Base-by-base conservation (phyloP, 2,888 invertebrate species). In the Dascillus cervinus region DNA sequence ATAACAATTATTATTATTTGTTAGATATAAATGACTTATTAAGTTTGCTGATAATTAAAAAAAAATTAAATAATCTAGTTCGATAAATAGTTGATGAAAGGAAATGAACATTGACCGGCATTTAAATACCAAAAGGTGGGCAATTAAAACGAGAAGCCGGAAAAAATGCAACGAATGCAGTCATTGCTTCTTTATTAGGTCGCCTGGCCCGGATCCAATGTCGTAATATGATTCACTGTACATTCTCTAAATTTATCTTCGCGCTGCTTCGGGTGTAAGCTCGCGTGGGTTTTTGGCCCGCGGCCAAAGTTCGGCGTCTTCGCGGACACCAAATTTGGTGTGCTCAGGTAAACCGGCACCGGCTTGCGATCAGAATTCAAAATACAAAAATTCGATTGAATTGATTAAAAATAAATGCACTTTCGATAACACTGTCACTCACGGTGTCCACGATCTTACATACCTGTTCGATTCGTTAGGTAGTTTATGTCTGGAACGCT, bases 161-260 rank as follows among this genome's bases (percentile, higher is more conserved):
- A 8, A 17, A 17, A 17, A 24, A 23, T 19, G 24, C 26, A 34
- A 32, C 27, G 34, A 38, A 29, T 38, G 32, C 25, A 32, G 12
- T 22, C 23, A 21, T 22, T 25, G 13, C 22, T 40, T 26, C 47
- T 47, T 42, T 55, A 54, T 47, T 56, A 47, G 52, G 56, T 50
- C 64, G 54, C 56, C 55, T 62, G 56, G 64, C 62, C 46, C 54
- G 13, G 3, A 48, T 60, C 63, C 63, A 56, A 50, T 43, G 43
- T 40, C 48, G 47, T 51, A 53, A 52, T 68, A 39, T 60, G 69
- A 69, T 66, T 65, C 58, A 64, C 66, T 70, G 66, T 71, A 70
- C 68, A 70, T 62, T 36, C 32, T 46, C 47, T 50, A 44, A 45
- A 39, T 46, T 47, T 52, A 50, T 43, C 39, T 24, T 23, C 21